These are phyloP conservation scores for Enhydra lutris DNA, from an alignment of 2,113 vertebrate genomes.

Conservation along the genomic window DNA sequence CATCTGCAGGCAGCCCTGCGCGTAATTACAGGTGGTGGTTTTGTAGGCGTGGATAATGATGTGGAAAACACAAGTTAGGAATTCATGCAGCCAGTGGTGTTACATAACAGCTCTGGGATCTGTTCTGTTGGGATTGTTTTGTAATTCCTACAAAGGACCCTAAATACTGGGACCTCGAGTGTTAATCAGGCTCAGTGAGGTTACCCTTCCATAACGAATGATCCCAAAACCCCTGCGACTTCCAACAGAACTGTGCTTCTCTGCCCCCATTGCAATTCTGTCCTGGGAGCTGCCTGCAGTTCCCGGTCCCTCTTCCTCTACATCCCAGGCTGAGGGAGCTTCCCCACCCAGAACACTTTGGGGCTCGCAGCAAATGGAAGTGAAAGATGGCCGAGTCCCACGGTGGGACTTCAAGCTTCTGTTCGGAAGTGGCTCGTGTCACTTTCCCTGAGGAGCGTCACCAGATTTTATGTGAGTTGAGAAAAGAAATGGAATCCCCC, in stretches of 20 bases:
- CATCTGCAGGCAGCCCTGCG: background rate
- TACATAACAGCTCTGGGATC: background rate
- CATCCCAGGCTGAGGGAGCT: too few relatives aligned
- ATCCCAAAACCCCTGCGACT: background rate
- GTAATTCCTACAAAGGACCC: background rate
- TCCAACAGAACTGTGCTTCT: background rate
- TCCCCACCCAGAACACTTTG: background rate
- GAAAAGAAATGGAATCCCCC: background rate
- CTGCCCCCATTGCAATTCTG: rapidly evolving
- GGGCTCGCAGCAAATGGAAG: rapidly evolving
- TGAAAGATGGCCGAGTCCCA: rapidly evolving
- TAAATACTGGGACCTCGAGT: rapidly evolving
- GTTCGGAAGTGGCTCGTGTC: background rate
- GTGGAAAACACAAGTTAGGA: background rate
- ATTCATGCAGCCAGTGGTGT: background rate
- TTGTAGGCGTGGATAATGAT: background rate
- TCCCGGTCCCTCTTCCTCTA: background rate
- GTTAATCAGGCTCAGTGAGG: background rate
- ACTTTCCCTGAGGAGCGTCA: background rate
- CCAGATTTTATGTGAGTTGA: background rate
- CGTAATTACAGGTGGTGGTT: background rate
- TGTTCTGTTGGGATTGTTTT: background rate
- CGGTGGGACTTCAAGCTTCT: rapidly evolving
- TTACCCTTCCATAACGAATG: background rate
- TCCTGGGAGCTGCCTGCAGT: background rate